phyloP scores from a whole-genome alignment of 2,888 invertebrate species.

The Barypeithes pellucidus region DNA sequence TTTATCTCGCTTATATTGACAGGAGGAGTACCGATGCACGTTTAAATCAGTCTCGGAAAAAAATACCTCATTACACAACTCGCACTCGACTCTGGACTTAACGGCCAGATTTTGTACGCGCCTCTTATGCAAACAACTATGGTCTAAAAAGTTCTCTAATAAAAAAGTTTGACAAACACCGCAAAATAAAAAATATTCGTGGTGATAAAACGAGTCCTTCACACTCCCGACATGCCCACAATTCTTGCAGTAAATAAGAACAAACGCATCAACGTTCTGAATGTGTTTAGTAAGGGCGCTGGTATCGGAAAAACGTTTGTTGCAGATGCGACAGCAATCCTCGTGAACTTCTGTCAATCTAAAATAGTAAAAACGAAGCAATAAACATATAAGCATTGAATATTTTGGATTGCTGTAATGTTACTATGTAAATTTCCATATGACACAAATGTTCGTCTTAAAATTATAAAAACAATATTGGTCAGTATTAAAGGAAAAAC shows the following conservation, averaged over 20 bases:
- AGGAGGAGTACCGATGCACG: neutral
- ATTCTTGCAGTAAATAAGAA: constrained; percentile 39
- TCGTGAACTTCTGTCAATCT: constrained; percentile 5
- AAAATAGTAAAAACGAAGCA: constrained; percentile 29
- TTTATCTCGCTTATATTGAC: neutral
- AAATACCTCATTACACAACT: constrained; percentile 55
- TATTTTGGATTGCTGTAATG: too few species aligned
- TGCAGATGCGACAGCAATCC: constrained; percentile 26
- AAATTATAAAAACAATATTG: too few species aligned
- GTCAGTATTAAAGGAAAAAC: too few species aligned
- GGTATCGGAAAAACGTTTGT: constrained; percentile 28
- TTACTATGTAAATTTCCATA: too few species aligned
- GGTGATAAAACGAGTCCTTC: constrained; percentile 23
- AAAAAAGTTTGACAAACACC: constrained; percentile 30
- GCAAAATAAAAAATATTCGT: constrained; percentile 33
- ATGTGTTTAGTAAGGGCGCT: constrained; percentile 35
- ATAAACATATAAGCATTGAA: constrained; percentile 2
- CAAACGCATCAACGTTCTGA: constrained; percentile 36
- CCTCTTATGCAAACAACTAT: constrained; percentile 37
- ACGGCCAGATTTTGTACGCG: constrained; percentile 28
- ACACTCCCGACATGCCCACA: constrained; percentile 21
- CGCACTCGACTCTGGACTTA: constrained; percentile 54
- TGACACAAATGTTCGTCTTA: too few species aligned
- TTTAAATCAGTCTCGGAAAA: constrained; percentile 22
- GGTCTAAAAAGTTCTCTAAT: constrained; percentile 25